Evolutionary conservation across 2,888 invertebrate species (phyloP).

Genomic region (Agrochola lychnidis): DNA sequence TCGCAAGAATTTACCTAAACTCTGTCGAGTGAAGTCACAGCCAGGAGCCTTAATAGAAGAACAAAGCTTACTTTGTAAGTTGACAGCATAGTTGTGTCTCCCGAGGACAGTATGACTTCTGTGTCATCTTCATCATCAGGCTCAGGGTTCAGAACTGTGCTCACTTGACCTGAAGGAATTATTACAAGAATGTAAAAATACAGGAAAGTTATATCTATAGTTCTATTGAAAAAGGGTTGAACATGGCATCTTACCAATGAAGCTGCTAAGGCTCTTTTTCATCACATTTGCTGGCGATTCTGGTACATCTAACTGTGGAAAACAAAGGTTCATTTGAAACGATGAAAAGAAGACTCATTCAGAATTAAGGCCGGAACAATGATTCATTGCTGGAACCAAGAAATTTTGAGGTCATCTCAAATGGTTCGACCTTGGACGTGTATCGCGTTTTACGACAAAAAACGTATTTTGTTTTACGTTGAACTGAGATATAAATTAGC

Average conservation of each 20-base stretch:
- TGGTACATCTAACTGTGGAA: constrained; percentile 92
- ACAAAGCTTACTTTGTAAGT: constrained; percentile 89
- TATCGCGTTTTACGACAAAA: too few relatives aligned
- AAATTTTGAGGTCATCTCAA: too few relatives aligned
- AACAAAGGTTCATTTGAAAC: background rate
- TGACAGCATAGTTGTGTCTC: constrained; percentile 92
- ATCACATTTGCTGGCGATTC: constrained; percentile 93
- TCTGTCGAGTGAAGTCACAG: too few relatives aligned
- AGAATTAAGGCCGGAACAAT: background rate
- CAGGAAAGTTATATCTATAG: background rate
- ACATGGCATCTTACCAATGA: constrained; percentile 89
- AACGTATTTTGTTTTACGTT: too few relatives aligned
- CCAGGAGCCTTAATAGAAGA: too few relatives aligned
- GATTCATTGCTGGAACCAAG: background rate
- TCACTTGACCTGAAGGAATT: constrained; percentile 91
- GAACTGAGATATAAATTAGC: too few relatives aligned
- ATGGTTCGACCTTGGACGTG: too few relatives aligned
- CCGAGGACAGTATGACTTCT: constrained; percentile 92
- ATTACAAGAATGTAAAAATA: background rate
- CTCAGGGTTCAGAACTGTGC: constrained; percentile 92
- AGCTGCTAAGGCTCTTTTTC: constrained; percentile 93
- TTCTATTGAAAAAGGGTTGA: background rate
- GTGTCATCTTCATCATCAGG: constrained; percentile 94
- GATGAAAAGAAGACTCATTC: background rate
- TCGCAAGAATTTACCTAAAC: too few relatives aligned